phyloP scores from a whole-genome alignment of 2,888 invertebrate genomes.

The Drosophila aldrichi region DNA sequence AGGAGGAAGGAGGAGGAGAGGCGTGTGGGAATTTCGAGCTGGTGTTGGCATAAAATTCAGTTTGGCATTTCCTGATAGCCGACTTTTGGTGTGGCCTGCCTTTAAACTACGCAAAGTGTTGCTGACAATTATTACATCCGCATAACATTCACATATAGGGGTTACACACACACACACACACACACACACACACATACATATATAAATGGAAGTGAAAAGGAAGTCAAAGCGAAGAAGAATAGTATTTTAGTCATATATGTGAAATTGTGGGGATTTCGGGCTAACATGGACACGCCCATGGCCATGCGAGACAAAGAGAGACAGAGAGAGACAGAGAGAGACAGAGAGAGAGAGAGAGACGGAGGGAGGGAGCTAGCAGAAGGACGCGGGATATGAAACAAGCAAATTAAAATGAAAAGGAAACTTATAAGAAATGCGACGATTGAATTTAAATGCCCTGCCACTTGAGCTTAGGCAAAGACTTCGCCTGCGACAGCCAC shows the following conservation, averaged over 20 bases:
- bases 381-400: conserved; percentile 19
- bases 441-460: conserved; percentile 79
- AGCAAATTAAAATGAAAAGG: conserved; percentile 78
- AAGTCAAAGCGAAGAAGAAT: conserved; percentile 52
- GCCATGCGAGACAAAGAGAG: neutral
- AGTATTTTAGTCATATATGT: conserved; percentile 51
- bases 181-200: conserved; percentile 15
- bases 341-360: neutral
- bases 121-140: conserved; percentile 81
- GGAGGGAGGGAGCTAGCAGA: neutral
- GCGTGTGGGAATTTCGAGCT: conserved; percentile 21
- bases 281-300: conserved; percentile 31
- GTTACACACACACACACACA: conserved; percentile 7
- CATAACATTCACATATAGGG: conserved; percentile 56
- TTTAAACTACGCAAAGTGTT: conserved; percentile 73
- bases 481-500: conserved; percentile 10
- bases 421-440: conserved; percentile 74
- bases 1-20: neutral
- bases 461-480: conserved; percentile 55
- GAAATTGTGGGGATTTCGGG: conserved; percentile 19
- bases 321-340: neutral
- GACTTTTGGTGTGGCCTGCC: conserved; percentile 64
- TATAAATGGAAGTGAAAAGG: conserved; percentile 37
- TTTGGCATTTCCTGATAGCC: conserved; percentile 67
- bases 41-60: conserved; percentile 71